Evolutionary conservation across 2,888 invertebrate species (phyloP).

Genomic region (Xestia c-nigrum): DNA sequence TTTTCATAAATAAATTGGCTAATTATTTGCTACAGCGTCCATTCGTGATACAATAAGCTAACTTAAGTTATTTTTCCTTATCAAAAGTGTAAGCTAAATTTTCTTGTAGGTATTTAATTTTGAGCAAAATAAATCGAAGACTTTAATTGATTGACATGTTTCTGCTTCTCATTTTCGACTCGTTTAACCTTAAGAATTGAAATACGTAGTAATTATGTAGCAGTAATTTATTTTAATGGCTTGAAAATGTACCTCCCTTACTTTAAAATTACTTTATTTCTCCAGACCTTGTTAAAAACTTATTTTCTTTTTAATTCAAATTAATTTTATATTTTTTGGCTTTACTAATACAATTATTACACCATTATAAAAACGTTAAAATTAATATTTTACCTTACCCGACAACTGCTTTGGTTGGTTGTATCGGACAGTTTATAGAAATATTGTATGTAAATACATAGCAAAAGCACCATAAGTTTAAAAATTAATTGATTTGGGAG

Average conservation of each 20-base stretch:
- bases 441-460: not conserved
- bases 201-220: not conserved
- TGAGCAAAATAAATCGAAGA: conserved; percentile 15
- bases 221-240: not conserved
- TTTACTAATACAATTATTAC: conserved; percentile 27
- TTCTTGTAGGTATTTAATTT: conserved; percentile 10
- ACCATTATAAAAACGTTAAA: not conserved
- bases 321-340: conserved; percentile 23
- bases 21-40: conserved; percentile 46
- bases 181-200: not conserved
- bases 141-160: too few species aligned
- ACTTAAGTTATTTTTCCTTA: conserved; percentile 1
- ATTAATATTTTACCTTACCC: not conserved
- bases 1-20: conserved; percentile 50
- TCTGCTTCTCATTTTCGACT: not conserved
- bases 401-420: conserved; percentile 15
- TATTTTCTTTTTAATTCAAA: not conserved
- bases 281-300: not conserved
- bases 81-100: not conserved
- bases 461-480: conserved; percentile 13
- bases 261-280: not conserved
- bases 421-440: not conserved
- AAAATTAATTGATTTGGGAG: not conserved
- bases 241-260: not conserved
- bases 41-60: conserved; percentile 11